Percentiles rank a stretch among this genome's conserved stretches.
Evolutionary conservation across 1,140 invertebrate species (phyloP).

Genomic region (Brachionus paranguensis): DNA sequence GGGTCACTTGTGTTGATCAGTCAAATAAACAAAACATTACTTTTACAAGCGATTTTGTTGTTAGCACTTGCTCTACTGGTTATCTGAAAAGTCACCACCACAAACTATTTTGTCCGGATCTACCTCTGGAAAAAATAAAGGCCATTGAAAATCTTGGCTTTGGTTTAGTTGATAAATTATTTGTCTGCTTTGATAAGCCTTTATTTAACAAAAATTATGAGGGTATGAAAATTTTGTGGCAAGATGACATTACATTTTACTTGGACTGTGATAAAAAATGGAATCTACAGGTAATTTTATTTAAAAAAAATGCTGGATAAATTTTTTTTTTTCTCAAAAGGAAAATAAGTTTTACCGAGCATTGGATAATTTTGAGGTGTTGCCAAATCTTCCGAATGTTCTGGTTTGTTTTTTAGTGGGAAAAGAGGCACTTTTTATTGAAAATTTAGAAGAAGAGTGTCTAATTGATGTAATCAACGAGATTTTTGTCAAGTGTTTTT

Average conservation of each 20-base stretch:
- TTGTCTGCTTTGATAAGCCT: not conserved
- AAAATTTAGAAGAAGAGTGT: slow-evolving; percentile 23
- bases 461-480: slow-evolving; percentile 4
- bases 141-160: slow-evolving; percentile 38
- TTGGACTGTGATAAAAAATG: slow-evolving; percentile 1
- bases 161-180: slow-evolving; percentile 26
- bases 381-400: not conserved
- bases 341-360: not conserved
- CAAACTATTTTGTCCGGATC: not conserved
- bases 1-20: not conserved
- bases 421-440: slow-evolving; percentile 29
- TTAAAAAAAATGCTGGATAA: not conserved
- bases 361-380: slow-evolving; percentile 35
- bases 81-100: slow-evolving; percentile 9
- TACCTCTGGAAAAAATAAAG: slow-evolving; percentile 17
- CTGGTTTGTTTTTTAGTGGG: slow-evolving; percentile 16
- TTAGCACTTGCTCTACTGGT: not conserved
- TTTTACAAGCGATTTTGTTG: not conserved
- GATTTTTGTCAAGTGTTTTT: not conserved
- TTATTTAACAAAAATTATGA: slow-evolving; percentile 16
- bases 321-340: not conserved
- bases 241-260: not conserved
- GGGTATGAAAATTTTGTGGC: slow-evolving; percentile 17
- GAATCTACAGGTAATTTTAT: not conserved
- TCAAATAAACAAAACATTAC: not conserved